A percentile compares a stretch with the other conserved stretches of the same genome.
Evolutionary conservation across 2,888 invertebrate genomes (phyloP).

Genomic region (Pristionchus fissidentatus): DNA sequence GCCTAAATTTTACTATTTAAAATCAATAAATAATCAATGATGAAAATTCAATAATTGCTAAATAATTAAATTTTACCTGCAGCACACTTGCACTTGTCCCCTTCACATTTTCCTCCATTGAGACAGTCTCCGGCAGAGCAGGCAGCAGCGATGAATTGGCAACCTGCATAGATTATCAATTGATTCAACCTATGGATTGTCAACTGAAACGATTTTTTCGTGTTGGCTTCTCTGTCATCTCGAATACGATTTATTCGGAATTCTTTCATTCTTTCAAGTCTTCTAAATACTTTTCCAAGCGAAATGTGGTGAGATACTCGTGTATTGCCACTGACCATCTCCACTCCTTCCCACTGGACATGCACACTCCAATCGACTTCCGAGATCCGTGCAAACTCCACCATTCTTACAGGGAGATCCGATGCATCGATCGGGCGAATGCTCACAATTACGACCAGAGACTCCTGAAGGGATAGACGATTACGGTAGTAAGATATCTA

Average conservation of each 20-base stretch:
- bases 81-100: conserved; percentile 86
- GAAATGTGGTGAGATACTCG: background rate
- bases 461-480: conserved; percentile 85
- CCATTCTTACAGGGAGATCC: conserved; percentile 96
- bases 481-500: background rate
- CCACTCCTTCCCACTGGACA: conserved; percentile 80
- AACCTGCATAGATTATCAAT: conserved; percentile 50
- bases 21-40: background rate
- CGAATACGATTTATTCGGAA: background rate
- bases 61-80: conserved; percentile 80
- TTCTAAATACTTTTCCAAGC: background rate
- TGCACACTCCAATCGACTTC: conserved; percentile 93
- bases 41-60: background rate
- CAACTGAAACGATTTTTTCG: too few relatives aligned
- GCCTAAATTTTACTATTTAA: conserved; percentile 55
- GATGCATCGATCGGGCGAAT: conserved; percentile 93
- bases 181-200: background rate
- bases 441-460: conserved; percentile 96
- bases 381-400: conserved; percentile 94
- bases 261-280: background rate
- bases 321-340: conserved; percentile 40
- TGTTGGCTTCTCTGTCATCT: too few relatives aligned
- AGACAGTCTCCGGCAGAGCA: conserved; percentile 66
- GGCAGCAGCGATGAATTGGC: conserved; percentile 62
- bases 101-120: conserved; percentile 71